Percentiles rank a stretch among this genome's conserved stretches.
phyloP scores from a whole-genome alignment of 2,888 invertebrate species.

The Parnassius smintheus region DNA sequence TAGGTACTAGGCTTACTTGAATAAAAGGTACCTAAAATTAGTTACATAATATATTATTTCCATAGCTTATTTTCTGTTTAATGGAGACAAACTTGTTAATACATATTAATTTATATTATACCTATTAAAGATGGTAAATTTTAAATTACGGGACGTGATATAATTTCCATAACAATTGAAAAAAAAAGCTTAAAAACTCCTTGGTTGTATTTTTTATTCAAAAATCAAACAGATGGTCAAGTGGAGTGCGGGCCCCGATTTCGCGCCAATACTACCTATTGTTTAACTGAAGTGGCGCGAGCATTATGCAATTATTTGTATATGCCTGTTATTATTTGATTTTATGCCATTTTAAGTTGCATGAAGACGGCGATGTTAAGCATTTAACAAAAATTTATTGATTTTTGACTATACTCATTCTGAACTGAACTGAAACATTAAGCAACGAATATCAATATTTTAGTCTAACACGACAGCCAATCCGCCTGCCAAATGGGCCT shows the following conservation, averaged over 20 bases:
- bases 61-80: too few relatives aligned
- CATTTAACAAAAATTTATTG: conserved; percentile 4
- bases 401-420: neutral
- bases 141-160: conserved; percentile 4
- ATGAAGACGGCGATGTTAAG: conserved; percentile 20
- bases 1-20: too few relatives aligned
- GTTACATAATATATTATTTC: too few relatives aligned
- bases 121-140: too few relatives aligned
- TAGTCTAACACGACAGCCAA: neutral
- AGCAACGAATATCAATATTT: neutral
- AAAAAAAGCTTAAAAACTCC: conserved; percentile 22
- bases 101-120: too few relatives aligned
- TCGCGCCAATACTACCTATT: conserved; percentile 59
- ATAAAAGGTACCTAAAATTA: too few relatives aligned
- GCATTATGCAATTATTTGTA: conserved; percentile 61
- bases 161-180: conserved; percentile 26
- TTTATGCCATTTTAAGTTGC: conserved; percentile 51
- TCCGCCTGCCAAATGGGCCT: too few relatives aligned
- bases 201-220: conserved; percentile 25
- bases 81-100: too few relatives aligned
- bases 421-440: too few relatives aligned
- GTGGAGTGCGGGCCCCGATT: conserved; percentile 53
- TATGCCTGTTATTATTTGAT: conserved; percentile 57
- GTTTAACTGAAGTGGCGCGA: conserved; percentile 67
- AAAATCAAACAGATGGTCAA: conserved; percentile 61